Evolutionary conservation across 2,797 vertebrate genomes (phyloP).

Genomic region (Sebastes wilsoni): DNA sequence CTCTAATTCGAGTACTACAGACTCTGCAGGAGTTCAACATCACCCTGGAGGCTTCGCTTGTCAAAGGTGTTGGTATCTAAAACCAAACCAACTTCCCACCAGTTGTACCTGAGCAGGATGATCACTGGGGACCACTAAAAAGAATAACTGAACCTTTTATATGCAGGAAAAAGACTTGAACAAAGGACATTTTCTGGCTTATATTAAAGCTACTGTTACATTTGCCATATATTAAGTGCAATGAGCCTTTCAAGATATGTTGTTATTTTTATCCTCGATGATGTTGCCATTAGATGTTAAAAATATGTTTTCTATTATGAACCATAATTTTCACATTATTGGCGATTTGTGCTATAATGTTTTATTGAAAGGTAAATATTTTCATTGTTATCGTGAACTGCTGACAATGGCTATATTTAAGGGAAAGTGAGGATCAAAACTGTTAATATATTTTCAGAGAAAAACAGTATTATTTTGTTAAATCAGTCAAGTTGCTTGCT

Average conservation of each 20-base stretch:
- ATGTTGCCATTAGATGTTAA: conserved; percentile 82
- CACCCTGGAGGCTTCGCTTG: conserved; percentile 95
- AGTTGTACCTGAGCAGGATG: conserved; percentile 54
- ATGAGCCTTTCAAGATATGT: conserved; percentile 89
- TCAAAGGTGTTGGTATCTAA: conserved; percentile 93
- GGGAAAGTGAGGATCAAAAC: conserved; percentile 74
- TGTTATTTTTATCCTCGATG: conserved; percentile 82
- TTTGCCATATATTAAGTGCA: conserved; percentile 90
- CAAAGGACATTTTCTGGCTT: conserved; percentile 90
- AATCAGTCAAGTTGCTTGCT: conserved; percentile 86
- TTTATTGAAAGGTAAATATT: conserved; percentile 84
- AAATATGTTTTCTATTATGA: conserved; percentile 84
- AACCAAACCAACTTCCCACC: conserved; percentile 46
- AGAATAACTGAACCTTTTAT: conserved; percentile 69
- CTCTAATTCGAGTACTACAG: conserved; percentile 96
- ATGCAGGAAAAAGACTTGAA: conserved; percentile 89
- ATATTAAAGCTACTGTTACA: conserved; percentile 95
- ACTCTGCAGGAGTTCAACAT: conserved; percentile 99
- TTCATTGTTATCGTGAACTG: conserved; percentile 83
- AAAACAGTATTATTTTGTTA: conserved; percentile 90
- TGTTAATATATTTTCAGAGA: conserved; percentile 88
- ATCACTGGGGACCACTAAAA: conserved; percentile 74
- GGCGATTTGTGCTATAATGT: conserved; percentile 77
- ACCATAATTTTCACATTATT: conserved; percentile 80
- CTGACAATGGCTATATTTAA: conserved; percentile 84